Evolutionary conservation across 1,140 invertebrate species (phyloP), one percentile per base, ranked within the genome.

Genomic region (Drosophila biarmipes): DNA sequence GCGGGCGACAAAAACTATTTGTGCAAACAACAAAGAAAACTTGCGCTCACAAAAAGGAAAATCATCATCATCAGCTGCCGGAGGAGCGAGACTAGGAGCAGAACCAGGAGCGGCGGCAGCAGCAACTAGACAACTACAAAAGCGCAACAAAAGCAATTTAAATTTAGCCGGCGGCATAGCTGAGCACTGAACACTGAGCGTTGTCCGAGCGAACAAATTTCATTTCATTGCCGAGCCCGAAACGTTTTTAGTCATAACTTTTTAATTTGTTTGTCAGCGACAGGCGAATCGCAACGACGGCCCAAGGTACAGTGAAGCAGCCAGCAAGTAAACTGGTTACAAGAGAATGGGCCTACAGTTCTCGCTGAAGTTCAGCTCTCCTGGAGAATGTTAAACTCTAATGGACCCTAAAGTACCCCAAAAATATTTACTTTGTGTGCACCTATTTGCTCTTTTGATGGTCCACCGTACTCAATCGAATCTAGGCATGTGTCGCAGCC

Each of bases 1-100:
- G 38, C 52, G 27, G 69, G 74, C 79, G 79, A 82, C 79, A 82
- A 84, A 84, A 84, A 87, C 82, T 89, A 87, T 87, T 87, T 89
- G 82, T 89, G 84, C 84, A 89, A 87, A 87, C 84, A 87, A 89
- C 84, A 87, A 87, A 87, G 82, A 87, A 87, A 89, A 82, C 74
- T 89, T 76, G 62, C 42, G 84, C 55, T 76, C 74, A 54, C 78
- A 72, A 82, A 87, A 89, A 82, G 84, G 84, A 86, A 78, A 86
- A 82, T 82, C 78, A 72, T 87, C 82, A 86, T 82, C 80, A 73
- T 81, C 82, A 56, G 42, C 49, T 27, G 57, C 64, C 48, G 34
- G 48, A 48, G 61, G 31, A 58, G 24, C 34, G 27, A 15, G 57
- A 46, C 27, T 21, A 40, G 42, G 11, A 34, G n/a, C 37, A 31